These are phyloP conservation scores for Cacoxenus indagator DNA, from an alignment of 2,888 invertebrate genomes.

Conservation along the genomic window DNA sequence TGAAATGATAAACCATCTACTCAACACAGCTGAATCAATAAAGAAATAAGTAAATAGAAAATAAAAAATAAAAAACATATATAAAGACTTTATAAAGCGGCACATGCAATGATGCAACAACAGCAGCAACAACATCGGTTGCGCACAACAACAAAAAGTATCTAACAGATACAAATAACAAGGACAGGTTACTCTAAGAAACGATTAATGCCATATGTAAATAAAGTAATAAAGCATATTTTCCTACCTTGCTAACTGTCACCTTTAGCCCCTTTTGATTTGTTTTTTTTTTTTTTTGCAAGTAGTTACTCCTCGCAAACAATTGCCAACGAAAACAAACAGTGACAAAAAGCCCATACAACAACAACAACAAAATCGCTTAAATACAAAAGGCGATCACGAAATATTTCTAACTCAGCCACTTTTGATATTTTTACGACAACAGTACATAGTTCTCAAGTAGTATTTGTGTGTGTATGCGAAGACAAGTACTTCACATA, in stretches of 20 bases:
- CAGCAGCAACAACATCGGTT: too few species aligned
- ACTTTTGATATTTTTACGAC: conserved; percentile 45
- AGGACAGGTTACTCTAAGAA: too few species aligned
- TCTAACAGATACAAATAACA: too few species aligned
- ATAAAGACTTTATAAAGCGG: neutral
- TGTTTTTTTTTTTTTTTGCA: too few species aligned
- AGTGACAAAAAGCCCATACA: too few species aligned
- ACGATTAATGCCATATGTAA: too few species aligned
- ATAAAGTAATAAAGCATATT: too few species aligned
- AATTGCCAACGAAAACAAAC: neutral
- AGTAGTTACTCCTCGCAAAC: neutral
- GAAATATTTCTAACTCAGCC: conserved; percentile 1
- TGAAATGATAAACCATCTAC: neutral
- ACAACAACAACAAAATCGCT: neutral
- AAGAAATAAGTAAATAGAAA: neutral
- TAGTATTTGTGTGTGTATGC: neutral
- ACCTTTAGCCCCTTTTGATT: neutral
- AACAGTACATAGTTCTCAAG: conserved; percentile 23
- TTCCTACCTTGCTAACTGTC: too few species aligned
- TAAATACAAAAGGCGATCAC: conserved; percentile 16
- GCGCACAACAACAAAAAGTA: too few species aligned
- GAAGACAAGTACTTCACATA: neutral
- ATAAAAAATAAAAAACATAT: conserved; percentile 5
- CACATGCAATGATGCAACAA: neutral
- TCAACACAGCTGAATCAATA: conserved; percentile 14